These are phyloP conservation scores for Girardia tigrina DNA, from an alignment of 2,888 invertebrate species.

Conservation along the genomic window DNA sequence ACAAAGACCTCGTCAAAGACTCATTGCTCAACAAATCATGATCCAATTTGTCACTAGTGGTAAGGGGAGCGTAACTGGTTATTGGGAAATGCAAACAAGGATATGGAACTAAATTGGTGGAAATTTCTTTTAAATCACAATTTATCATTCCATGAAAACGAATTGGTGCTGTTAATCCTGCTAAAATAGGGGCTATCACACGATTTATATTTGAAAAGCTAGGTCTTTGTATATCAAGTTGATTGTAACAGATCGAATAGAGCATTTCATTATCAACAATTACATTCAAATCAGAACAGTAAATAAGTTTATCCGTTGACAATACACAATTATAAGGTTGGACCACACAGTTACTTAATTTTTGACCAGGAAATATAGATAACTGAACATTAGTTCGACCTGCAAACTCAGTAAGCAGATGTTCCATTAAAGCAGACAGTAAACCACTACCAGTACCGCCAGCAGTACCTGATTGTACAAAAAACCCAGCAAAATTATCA, in stretches of 20 bases:
- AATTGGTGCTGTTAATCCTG: constrained; percentile 7
- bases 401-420: constrained; percentile 37
- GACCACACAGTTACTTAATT: constrained; percentile 37
- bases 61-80: constrained; percentile 34
- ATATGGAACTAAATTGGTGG: constrained; percentile 35
- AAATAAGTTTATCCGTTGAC: constrained; percentile 44
- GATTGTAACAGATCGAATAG: constrained; percentile 33
- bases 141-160: constrained; percentile 35
- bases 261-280: constrained; percentile 39
- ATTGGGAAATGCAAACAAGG: constrained; percentile 34
- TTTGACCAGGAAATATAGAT: constrained; percentile 38
- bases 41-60: not conserved
- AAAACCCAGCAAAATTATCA: constrained; percentile 38
- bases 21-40: constrained; percentile 19
- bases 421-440: constrained; percentile 38
- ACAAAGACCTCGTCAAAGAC: constrained; percentile 21
- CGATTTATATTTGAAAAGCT: constrained; percentile 32
- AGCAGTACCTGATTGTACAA: constrained; percentile 37
- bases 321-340: constrained; percentile 38
- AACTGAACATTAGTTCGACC: constrained; percentile 37
- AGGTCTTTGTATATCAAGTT: constrained; percentile 23
- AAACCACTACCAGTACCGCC: constrained; percentile 39
- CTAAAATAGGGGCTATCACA: constrained; percentile 28
- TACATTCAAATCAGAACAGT: constrained; percentile 74
- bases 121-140: constrained; percentile 30